Percentiles rank a stretch among this genome's conserved stretches.
Evolutionary conservation across 2,113 vertebrate genomes (phyloP).

Genomic region (Tichodroma muraria): DNA sequence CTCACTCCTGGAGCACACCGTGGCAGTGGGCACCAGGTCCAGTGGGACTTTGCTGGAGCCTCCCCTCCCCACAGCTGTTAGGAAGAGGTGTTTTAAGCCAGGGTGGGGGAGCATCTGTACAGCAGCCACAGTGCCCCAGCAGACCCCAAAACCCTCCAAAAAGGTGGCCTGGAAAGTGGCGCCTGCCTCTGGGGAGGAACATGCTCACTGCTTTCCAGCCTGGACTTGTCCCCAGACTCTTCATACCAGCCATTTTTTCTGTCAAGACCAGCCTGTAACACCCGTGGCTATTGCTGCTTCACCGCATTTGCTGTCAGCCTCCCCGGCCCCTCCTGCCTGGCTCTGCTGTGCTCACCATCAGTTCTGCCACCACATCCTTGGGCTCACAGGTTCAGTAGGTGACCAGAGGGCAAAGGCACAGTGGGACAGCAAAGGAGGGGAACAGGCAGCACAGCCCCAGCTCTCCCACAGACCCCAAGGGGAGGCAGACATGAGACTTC

Average conservation of each 20-base stretch:
- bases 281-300: neutral
- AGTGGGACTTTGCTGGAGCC: neutral
- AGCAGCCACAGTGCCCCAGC: neutral
- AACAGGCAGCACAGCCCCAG: neutral
- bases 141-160: neutral
- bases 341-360: neutral
- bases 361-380: neutral
- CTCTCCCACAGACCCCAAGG: neutral
- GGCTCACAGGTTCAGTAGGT: accelerated
- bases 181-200: neutral
- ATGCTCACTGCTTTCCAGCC: neutral
- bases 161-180: accelerated
- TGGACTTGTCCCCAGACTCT: constrained; percentile 29
- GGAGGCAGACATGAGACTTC: neutral
- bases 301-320: accelerated
- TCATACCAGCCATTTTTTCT: constrained; percentile 54
- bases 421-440: neutral
- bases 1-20: neutral
- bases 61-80: accelerated
- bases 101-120: neutral
- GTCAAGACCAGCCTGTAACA: neutral
- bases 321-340: accelerated
- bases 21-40: accelerated
- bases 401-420: neutral
- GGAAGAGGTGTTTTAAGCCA: neutral